A percentile compares a stretch with the other conserved stretches of the same genome.
These are phyloP conservation scores for Thelaira solivaga DNA, from an alignment of 2,888 invertebrate genomes.

Conservation along the genomic window DNA sequence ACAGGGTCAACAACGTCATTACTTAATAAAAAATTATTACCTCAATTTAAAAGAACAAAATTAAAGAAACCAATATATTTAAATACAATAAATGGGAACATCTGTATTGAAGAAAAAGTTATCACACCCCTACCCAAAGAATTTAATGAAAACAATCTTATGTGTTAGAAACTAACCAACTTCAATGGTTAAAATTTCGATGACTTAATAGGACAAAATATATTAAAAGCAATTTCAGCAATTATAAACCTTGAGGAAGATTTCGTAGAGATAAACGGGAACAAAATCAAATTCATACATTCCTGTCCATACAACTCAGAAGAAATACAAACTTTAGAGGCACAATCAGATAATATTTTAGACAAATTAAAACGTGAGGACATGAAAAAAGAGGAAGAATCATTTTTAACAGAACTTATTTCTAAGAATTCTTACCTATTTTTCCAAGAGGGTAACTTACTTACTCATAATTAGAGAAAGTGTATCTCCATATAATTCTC, in stretches of 20 bases:
- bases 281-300: conserved; percentile 6
- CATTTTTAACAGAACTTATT: too few species aligned
- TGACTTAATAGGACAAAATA: not conserved
- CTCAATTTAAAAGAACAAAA: not conserved
- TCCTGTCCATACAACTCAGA: conserved; percentile 1
- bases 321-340: not conserved
- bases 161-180: not conserved
- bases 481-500: too few species aligned
- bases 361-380: too few species aligned
- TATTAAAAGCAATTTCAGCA: not conserved
- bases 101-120: not conserved
- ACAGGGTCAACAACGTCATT: not conserved
- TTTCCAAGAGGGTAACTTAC: too few species aligned
- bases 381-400: too few species aligned
- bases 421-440: too few species aligned
- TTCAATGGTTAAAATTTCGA: not conserved
- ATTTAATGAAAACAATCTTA: not conserved
- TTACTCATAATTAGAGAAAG: too few species aligned
- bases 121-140: not conserved
- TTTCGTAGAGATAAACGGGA: not conserved
- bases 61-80: not conserved
- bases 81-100: conserved; percentile 6
- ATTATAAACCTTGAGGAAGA: not conserved
- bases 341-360: too few species aligned
- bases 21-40: not conserved